Evolutionary conservation across 2,888 invertebrate species (phyloP).

Genomic region (Smittia aterrima): DNA sequence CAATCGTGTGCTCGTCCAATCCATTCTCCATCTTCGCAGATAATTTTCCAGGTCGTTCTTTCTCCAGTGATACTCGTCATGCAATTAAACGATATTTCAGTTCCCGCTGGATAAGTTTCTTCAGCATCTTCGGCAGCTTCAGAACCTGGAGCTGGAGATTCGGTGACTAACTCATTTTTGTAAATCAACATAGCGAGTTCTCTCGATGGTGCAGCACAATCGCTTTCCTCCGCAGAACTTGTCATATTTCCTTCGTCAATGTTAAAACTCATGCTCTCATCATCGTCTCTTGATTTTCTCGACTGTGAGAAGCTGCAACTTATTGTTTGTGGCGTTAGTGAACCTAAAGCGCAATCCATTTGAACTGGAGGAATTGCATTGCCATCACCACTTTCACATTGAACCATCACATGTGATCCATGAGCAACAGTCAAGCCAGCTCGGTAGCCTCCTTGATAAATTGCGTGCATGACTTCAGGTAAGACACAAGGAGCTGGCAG

Average conservation of each 20-base stretch:
- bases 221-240: constrained; percentile 23
- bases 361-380: constrained; percentile 55
- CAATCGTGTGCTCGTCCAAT: constrained; percentile 76
- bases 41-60: constrained; percentile 79
- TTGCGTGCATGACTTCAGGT: constrained; percentile 50
- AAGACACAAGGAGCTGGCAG: constrained; percentile 59
- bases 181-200: constrained; percentile 77
- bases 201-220: constrained; percentile 56
- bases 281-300: constrained; percentile 50
- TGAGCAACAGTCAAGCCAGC: constrained; percentile 78
- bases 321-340: constrained; percentile 49
- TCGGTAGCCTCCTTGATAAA: constrained; percentile 68
- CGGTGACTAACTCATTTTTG: constrained; percentile 48
- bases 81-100: constrained; percentile 80
- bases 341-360: constrained; percentile 51
- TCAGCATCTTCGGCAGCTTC: constrained; percentile 46
- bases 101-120: constrained; percentile 75
- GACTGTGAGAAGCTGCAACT: constrained; percentile 50
- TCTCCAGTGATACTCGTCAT: constrained; percentile 78
- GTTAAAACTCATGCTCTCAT: constrained; percentile 24
- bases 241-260: constrained; percentile 30
- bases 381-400: constrained; percentile 61
- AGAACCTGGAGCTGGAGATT: too few relatives aligned
- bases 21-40: constrained; percentile 83
- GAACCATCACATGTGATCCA: constrained; percentile 72